phyloP scores from a whole-genome alignment of 2,113 vertebrate species.

The Ctenodactylus gundi region DNA sequence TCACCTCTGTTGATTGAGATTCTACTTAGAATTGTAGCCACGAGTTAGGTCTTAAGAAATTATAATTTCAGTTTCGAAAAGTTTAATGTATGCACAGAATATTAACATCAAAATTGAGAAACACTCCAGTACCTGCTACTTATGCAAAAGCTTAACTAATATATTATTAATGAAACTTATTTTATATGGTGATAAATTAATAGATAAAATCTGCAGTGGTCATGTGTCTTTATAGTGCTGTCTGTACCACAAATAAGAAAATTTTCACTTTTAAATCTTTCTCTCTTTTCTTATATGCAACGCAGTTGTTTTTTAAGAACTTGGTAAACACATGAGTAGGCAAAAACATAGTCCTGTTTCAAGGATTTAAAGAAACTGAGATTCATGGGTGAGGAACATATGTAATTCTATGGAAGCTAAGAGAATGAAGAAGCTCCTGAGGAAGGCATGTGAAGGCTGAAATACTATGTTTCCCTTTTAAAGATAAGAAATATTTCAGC shows the following conservation, averaged over 20 bases:
- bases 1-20: background rate
- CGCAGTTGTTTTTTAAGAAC: background rate
- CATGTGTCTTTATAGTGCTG: background rate
- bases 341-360: background rate
- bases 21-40: background rate
- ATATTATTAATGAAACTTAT: slow-evolving; percentile 28
- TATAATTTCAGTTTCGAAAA: slow-evolving; percentile 1
- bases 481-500: background rate
- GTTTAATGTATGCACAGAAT: background rate
- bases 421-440: background rate
- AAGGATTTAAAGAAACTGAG: background rate
- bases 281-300: background rate
- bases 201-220: background rate
- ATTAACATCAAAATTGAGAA: slow-evolving; percentile 23
- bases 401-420: background rate
- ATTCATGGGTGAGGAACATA: background rate
- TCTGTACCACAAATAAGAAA: background rate
- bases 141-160: background rate
- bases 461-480: background rate
- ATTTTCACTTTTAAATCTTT: background rate
- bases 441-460: background rate
- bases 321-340: background rate
- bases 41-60: slow-evolving; percentile 6
- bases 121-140: background rate
- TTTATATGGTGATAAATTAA: slow-evolving; percentile 9